Evolutionary conservation across 1,140 invertebrate species (phyloP).

Genomic region (Drosophila pseudoananassae): DNA sequence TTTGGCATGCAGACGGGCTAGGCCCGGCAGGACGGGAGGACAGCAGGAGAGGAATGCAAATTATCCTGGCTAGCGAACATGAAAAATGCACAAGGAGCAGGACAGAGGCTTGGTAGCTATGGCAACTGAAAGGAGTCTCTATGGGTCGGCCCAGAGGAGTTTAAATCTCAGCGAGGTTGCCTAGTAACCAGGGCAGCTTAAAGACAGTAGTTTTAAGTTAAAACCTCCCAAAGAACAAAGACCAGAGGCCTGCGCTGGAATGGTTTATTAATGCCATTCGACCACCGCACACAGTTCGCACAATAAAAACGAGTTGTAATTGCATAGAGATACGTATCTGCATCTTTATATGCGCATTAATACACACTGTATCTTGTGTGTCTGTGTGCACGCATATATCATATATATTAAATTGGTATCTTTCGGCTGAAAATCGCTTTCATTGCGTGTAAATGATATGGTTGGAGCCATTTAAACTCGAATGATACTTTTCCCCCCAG

Average conservation of each 20-base stretch:
- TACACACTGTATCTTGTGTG: not conserved
- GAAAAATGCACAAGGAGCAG: slow-evolving; percentile 43
- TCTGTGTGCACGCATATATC: slow-evolving; percentile 18
- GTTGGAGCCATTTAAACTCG: slow-evolving; percentile 19
- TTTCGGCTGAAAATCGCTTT: slow-evolving; percentile 32
- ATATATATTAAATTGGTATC: slow-evolving; percentile 17
- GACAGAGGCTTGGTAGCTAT: slow-evolving; percentile 15
- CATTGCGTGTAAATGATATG: slow-evolving; percentile 62
- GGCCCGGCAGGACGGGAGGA: slow-evolving; percentile 20
- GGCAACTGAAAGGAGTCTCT: not conserved
- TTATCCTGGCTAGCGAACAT: slow-evolving; percentile 62
- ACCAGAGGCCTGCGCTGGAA: slow-evolving; percentile 12
- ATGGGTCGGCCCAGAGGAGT: not conserved
- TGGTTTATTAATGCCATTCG: slow-evolving; percentile 73
- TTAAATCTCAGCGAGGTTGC: not conserved
- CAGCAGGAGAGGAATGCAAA: slow-evolving; percentile 52
- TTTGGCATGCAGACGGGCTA: slow-evolving; percentile 38
- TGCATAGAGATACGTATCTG: slow-evolving; percentile 59
- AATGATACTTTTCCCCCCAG: slow-evolving; percentile 52
- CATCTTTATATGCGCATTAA: slow-evolving; percentile 26
- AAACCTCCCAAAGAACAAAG: too few species aligned
- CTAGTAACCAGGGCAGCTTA: not conserved
- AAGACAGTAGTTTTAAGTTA: too few species aligned
- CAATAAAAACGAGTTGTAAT: slow-evolving; percentile 71
- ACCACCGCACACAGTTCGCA: slow-evolving; percentile 61